Percentiles rank a stretch among this genome's conserved stretches.
Conservation (phyloP, 2,797 vertebrate species). For the Microtus californicus region DNA sequence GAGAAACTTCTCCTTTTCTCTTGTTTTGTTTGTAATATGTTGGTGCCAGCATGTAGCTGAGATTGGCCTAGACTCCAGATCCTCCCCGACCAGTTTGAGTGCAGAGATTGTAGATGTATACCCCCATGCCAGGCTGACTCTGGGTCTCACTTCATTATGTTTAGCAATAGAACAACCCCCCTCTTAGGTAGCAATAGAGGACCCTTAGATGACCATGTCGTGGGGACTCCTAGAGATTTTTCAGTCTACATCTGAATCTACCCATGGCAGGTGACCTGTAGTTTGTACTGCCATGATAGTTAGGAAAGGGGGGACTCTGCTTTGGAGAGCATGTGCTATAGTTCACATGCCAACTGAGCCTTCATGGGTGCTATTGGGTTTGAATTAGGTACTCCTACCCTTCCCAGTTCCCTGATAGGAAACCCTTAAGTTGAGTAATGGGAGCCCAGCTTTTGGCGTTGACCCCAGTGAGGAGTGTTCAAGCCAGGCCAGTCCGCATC, state of each 20-base stretch:
- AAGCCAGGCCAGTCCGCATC: rapidly evolving
- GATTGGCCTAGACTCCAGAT: background rate
- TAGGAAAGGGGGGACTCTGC: no score
- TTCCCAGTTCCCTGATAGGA: background rate
- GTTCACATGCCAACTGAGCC: background rate
- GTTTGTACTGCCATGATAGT: rapidly evolving
- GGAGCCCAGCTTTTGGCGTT: background rate
- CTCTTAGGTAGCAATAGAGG: background rate
- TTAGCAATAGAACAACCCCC: background rate
- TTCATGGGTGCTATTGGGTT: rapidly evolving
- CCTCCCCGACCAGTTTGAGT: background rate
- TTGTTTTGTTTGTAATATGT: background rate
- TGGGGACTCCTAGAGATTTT: background rate
- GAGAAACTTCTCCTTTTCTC: background rate
- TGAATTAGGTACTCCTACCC: background rate
- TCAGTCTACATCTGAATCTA: no score
- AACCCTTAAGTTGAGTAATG: background rate
- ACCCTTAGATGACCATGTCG: background rate
- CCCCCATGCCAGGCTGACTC: background rate
- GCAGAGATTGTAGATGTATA: background rate
- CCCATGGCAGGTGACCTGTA: background rate
- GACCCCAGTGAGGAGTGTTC: background rate
- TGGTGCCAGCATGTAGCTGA: background rate
- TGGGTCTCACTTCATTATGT: background rate
- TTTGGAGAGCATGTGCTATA: background rate